Conservation (phyloP, 1,140 invertebrate species). For the Papilio machaon region DNA sequence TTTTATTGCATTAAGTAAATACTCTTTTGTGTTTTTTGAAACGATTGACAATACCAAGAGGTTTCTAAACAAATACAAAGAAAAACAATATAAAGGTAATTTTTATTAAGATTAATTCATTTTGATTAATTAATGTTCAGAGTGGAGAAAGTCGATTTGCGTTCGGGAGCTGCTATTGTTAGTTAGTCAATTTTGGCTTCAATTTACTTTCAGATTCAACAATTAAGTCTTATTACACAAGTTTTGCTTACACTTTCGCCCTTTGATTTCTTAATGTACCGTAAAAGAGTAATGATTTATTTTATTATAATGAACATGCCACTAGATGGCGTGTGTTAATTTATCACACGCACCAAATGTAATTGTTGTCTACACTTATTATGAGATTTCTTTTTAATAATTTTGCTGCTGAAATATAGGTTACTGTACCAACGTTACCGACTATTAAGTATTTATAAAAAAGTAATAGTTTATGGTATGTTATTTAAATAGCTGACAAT, state of each 20-base stretch:
- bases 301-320: conserved; percentile 2
- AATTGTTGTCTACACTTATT: not conserved
- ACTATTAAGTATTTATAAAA: conserved; percentile 44
- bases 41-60: not conserved
- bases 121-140: conserved; percentile 35
- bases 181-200: conserved; percentile 35
- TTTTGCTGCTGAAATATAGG: not conserved
- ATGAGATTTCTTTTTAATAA: conserved; percentile 11
- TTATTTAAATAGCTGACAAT: conserved; percentile 64
- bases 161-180: conserved; percentile 36
- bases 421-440: conserved; percentile 19
- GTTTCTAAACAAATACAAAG: not conserved
- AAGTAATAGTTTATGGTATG: conserved; percentile 52
- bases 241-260: conserved; percentile 18
- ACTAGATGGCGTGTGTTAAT: not conserved
- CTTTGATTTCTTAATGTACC: conserved; percentile 28
- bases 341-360: conserved; percentile 3
- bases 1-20: not conserved
- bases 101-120: conserved; percentile 35
- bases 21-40: not conserved
- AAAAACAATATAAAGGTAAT: conserved; percentile 27
- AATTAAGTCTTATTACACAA: conserved; percentile 36
- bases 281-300: conserved; percentile 28
- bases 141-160: conserved; percentile 26
- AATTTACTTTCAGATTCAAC: conserved; percentile 37